Evolutionary conservation across 2,797 vertebrate genomes (phyloP).

Genomic region (Sarcoramphus papa): DNA sequence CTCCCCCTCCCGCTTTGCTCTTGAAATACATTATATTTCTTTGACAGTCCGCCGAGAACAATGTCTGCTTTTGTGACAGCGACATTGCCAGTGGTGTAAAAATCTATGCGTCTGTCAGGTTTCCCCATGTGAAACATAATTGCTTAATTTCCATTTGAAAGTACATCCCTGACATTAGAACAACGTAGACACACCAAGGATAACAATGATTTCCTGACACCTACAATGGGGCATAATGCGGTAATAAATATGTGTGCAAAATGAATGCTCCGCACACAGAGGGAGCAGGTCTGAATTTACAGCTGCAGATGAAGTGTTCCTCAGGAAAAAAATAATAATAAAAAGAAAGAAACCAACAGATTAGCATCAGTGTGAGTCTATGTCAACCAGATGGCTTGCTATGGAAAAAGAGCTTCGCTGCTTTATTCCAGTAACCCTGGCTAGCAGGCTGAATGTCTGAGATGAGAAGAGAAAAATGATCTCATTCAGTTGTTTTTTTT

Average conservation of each 20-base stretch:
- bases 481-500: conserved; percentile 56
- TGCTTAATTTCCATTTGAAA: conserved; percentile 82
- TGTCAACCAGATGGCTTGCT: conserved; percentile 73
- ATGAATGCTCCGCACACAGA: conserved; percentile 48
- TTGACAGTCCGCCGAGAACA: conserved; percentile 60
- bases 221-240: conserved; percentile 60
- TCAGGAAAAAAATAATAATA: conserved; percentile 29
- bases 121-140: conserved; percentile 72
- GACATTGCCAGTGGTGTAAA: conserved; percentile 71
- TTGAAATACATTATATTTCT: conserved; percentile 71
- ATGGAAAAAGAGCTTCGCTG: conserved; percentile 49
- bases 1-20: conserved; percentile 8
- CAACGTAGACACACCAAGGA: conserved; percentile 61
- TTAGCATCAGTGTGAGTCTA: conserved; percentile 70
- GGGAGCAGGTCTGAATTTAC: conserved; percentile 65
- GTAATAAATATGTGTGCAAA: conserved; percentile 59
- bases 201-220: conserved; percentile 74
- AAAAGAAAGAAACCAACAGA: conserved; percentile 66
- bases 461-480: conserved; percentile 61
- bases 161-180: conserved; percentile 71
- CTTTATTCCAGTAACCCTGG: conserved; percentile 62
- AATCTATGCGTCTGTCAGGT: conserved; percentile 73
- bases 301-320: conserved; percentile 72
- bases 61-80: conserved; percentile 68
- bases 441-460: conserved; percentile 48